phyloP scores from a whole-genome alignment of 2,113 vertebrate genomes.

The Malurus melanocephalus region DNA sequence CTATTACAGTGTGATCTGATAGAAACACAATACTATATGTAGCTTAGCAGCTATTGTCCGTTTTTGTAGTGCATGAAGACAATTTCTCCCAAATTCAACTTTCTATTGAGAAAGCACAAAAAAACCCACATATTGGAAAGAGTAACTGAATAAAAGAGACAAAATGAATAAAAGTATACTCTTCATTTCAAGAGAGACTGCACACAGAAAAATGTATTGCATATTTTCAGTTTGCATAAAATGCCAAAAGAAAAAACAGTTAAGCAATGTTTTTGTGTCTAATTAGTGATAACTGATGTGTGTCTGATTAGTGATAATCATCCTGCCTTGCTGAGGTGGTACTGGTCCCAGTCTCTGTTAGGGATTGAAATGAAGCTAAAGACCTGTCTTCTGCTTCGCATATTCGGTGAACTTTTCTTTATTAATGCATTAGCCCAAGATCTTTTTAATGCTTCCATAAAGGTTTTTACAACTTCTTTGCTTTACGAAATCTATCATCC shows the following conservation, averaged over 20 bases:
- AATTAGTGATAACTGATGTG: not conserved
- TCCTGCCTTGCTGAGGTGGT: not conserved
- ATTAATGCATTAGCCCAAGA: not conserved
- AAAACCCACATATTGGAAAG: not conserved
- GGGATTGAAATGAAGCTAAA: not conserved
- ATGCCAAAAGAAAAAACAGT: not conserved
- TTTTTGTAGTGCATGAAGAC: not conserved
- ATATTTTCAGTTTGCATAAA: not conserved
- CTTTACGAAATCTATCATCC: constrained; percentile 2
- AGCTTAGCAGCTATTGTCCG: not conserved
- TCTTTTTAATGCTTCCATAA: constrained; percentile 25
- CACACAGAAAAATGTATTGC: not conserved
- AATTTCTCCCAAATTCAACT: not conserved
- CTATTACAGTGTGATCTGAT: not conserved
- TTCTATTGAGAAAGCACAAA: not conserved
- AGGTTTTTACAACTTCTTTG: constrained; percentile 18
- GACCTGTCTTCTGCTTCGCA: not conserved
- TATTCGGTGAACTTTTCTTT: not conserved
- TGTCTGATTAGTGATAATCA: not conserved
- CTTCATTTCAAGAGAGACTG: not conserved
- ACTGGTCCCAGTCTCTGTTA: not conserved
- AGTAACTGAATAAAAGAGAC: not conserved
- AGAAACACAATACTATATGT: not conserved
- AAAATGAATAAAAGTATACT: not conserved
- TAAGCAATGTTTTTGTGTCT: not conserved